Base-by-base conservation (phyloP, 2,888 invertebrate genomes). In the Microchrysa polita region DNA sequence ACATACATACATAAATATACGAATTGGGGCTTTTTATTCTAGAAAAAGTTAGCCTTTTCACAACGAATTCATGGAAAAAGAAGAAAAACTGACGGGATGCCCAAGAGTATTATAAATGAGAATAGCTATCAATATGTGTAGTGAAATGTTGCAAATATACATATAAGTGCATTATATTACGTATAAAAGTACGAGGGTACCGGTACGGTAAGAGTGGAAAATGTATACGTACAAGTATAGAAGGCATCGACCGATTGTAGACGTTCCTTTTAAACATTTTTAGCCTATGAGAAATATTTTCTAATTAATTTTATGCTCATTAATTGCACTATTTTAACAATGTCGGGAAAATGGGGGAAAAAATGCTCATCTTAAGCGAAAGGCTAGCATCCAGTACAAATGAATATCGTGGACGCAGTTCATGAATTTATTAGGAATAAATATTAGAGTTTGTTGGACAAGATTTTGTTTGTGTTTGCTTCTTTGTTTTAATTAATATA, bases 281-380 rank as follows among this genome's bases (percentile, higher is more conserved):
- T 40, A 7, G 40, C 61, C 9, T 40, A 40, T 40, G 34, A 20
- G 61, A 23, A 63, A 23, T 16, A 34, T 63, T 63, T 63, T 63
- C 2, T 63, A 63, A 63, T 63, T 63, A 63, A 42, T 40, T 63
- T 63, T 10, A 40, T 40, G 61, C 61, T 63, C 61, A 63, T 63
- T 63, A 63, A 63, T 60, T 55, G 55, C 55, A 42, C 10, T 40
- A 63, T 63, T 63, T 63, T 16, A 63, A 63, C 9, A 55, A 55
- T 55, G 55, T 55, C 55, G 55, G 55, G 27, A 7, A 34, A 34
- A 55, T 55, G 55, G 55, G 55, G n/a, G n/a, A n/a, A n/a, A n/a
- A 55, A 55, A 55, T 55, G 55, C 7, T 5, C 27, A 34, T 5
- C 27, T 7, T 9, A 55, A n/a, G n/a, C n/a, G 22, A 55, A 5